Evolutionary conservation across 2,797 vertebrate species (phyloP).

Genomic region (Anguilla marmorata): DNA sequence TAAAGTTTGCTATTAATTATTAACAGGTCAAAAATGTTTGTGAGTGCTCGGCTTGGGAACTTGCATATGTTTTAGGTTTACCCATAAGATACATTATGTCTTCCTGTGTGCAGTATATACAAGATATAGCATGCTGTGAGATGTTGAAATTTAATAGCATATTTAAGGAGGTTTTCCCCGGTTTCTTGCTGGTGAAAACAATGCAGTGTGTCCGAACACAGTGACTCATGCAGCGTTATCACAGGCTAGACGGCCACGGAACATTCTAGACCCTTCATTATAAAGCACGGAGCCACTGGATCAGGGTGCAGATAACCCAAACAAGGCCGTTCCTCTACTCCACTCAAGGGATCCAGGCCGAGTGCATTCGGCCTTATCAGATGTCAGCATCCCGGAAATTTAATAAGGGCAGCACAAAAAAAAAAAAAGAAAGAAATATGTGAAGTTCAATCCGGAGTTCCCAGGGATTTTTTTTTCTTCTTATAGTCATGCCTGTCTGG

Average conservation of each 20-base stretch:
- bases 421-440: conserved; percentile 21
- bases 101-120: conserved; percentile 4
- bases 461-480: conserved; percentile 68
- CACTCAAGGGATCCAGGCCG: not conserved
- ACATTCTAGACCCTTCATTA: not conserved
- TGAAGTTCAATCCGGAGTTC: conserved; percentile 53
- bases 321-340: not conserved
- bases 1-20: not conserved
- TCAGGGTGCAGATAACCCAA: not conserved
- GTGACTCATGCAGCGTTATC: not conserved
- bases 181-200: not conserved
- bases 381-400: conserved; percentile 43
- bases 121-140: conserved; percentile 6
- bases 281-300: not conserved
- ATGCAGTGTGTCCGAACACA: not conserved
- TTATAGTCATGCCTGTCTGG: conserved; percentile 68
- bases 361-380: conserved; percentile 37
- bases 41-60: not conserved
- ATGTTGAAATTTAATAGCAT: not conserved
- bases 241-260: not conserved
- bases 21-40: not conserved
- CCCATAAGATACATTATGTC: not conserved
- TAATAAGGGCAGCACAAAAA: conserved; percentile 28
- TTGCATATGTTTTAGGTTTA: not conserved
- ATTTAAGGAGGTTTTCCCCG: conserved; percentile 24